phyloP scores from a whole-genome alignment of 2,888 invertebrate genomes.

The Drosophila fungiperda region DNA sequence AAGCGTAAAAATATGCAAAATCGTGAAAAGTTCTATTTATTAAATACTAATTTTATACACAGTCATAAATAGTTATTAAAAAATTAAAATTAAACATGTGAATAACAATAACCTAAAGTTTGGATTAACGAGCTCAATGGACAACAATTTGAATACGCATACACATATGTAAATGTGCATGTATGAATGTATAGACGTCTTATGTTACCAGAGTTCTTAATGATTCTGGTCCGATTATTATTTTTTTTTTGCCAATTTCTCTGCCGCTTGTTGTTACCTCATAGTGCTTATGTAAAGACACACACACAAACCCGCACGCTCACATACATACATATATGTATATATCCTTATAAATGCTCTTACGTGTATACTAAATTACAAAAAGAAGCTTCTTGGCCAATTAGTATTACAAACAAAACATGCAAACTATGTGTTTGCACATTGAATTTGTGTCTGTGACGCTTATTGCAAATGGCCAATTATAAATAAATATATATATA shows the following conservation, averaged over 20 bases:
- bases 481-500: neutral
- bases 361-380: constrained; percentile 4
- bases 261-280: constrained; percentile 27
- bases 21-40: neutral
- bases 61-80: neutral
- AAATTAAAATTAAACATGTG: neutral
- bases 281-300: constrained; percentile 21
- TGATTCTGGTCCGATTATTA: neutral
- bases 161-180: neutral
- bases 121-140: neutral
- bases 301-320: neutral
- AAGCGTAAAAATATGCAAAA: neutral
- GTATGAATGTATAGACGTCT: neutral
- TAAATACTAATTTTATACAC: neutral
- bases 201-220: neutral
- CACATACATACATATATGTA: neutral
- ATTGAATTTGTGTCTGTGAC: neutral
- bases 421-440: constrained; percentile 5
- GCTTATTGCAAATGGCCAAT: neutral
- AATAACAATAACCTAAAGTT: neutral
- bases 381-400: constrained; percentile 1
- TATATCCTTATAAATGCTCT: neutral
- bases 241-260: constrained; percentile 1
- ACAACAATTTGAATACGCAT: constrained; percentile 1
- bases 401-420: constrained; percentile 12